Percentiles rank a stretch among this genome's conserved stretches.
These are phyloP conservation scores for Melitaea athalia DNA, from an alignment of 2,888 invertebrate species.

Conservation along the genomic window DNA sequence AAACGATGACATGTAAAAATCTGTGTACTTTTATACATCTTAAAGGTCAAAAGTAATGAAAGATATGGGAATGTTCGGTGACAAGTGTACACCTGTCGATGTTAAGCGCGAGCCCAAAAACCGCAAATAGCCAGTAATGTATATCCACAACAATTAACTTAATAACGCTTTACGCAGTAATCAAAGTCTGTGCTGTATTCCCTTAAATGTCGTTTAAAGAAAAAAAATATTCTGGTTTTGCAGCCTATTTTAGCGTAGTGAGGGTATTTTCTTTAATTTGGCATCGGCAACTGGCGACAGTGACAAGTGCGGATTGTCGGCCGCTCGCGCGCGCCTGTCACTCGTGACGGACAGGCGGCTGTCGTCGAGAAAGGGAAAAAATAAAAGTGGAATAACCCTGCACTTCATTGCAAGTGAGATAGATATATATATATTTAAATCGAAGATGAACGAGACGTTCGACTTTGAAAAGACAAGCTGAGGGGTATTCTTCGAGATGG, in stretches of 20 bases:
- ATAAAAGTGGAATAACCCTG: constrained; percentile 55
- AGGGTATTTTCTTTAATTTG: constrained; percentile 68
- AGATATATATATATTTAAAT: constrained; percentile 33
- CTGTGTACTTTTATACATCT: not conserved
- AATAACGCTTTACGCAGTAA: constrained; percentile 29
- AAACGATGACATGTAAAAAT: not conserved
- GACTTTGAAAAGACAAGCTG: constrained; percentile 49
- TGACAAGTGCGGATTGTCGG: constrained; percentile 60
- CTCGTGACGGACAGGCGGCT: constrained; percentile 61
- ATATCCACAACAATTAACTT: constrained; percentile 24
- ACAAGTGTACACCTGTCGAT: constrained; percentile 24
- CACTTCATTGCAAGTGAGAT: constrained; percentile 51
- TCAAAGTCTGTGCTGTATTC: constrained; percentile 31
- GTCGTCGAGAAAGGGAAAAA: constrained; percentile 56
- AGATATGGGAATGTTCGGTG: constrained; percentile 20
- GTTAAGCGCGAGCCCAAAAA: constrained; percentile 25
- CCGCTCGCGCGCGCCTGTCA: constrained; percentile 59
- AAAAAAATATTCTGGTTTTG: constrained; percentile 44
- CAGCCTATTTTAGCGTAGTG: constrained; percentile 58
- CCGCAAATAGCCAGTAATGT: constrained; percentile 20
- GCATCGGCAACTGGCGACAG: constrained; percentile 55
- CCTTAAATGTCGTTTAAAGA: constrained; percentile 31
- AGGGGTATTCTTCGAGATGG: constrained; percentile 55
- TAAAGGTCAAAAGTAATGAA: constrained; percentile 21
- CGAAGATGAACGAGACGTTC: constrained; percentile 46